Evolutionary conservation across 2,888 invertebrate genomes (phyloP).

Genomic region (Spatulosminthurus flaviceps): DNA sequence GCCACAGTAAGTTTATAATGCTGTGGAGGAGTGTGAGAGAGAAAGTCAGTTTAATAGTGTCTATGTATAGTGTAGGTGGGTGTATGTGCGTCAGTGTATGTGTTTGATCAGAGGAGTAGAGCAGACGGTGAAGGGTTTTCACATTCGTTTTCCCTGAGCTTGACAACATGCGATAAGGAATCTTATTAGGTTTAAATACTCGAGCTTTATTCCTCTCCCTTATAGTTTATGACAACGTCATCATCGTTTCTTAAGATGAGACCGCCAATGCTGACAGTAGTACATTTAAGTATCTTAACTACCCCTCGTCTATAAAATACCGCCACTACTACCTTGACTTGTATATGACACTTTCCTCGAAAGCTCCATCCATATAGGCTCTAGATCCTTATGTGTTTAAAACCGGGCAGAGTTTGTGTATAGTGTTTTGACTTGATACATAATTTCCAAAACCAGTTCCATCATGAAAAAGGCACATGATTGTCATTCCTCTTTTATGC

Average conservation of each 20-base stretch:
- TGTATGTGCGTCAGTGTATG: too few species aligned
- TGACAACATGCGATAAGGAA: slow-evolving; percentile 62
- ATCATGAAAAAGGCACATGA: not conserved
- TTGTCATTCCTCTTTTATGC: not conserved
- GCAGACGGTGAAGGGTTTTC: slow-evolving; percentile 28
- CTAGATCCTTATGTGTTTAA: too few species aligned
- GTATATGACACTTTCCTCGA: not conserved
- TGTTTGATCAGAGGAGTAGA: not conserved
- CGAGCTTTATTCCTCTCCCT: slow-evolving; percentile 49
- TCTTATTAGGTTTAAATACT: slow-evolving; percentile 55
- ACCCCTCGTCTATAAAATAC: slow-evolving; percentile 22
- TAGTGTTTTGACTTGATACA: too few species aligned
- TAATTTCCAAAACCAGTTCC: too few species aligned
- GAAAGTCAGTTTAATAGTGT: not conserved
- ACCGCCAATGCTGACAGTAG: slow-evolving; percentile 42
- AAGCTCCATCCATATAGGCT: too few species aligned
- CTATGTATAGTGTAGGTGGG: too few species aligned
- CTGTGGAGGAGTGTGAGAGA: not conserved
- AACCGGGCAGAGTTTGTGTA: too few species aligned
- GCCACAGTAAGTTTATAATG: slow-evolving; percentile 19
- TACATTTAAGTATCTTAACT: slow-evolving; percentile 18
- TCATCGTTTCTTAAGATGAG: slow-evolving; percentile 45
- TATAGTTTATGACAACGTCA: slow-evolving; percentile 60
- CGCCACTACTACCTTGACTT: slow-evolving; percentile 26
- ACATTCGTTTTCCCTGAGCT: slow-evolving; percentile 33